Conservation (phyloP, 2,888 invertebrate genomes). For the Trissoscelio sp. region DNA sequence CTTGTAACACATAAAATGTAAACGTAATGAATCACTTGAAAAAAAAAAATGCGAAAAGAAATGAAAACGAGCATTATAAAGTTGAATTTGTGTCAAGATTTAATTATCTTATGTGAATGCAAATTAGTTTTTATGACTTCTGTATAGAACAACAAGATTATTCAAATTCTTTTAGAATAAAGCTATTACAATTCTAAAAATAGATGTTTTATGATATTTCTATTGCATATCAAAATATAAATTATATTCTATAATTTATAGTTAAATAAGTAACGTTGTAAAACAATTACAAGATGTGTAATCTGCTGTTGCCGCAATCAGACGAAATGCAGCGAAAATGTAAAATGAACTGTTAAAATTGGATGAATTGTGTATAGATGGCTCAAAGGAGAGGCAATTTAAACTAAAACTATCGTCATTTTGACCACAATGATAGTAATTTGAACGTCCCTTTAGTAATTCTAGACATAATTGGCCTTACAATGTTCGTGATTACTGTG, state of each 20-base stretch:
- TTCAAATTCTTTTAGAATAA: not conserved
- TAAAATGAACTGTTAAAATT: slow-evolving; percentile 4
- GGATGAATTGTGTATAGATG: slow-evolving; percentile 1
- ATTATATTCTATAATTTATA: not conserved
- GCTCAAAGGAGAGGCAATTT: slow-evolving; percentile 14
- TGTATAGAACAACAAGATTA: not conserved
- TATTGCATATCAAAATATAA: not conserved
- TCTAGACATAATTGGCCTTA: slow-evolving; percentile 19
- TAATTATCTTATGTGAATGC: slow-evolving; percentile 4
- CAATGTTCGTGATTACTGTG: slow-evolving; percentile 13
- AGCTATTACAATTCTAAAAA: not conserved
- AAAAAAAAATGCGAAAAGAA: not conserved
- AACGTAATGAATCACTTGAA: not conserved
- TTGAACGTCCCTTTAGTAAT: slow-evolving; percentile 14
- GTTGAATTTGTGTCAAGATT: slow-evolving; percentile 1
- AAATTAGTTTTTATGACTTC: not conserved
- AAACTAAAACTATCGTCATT: slow-evolving; percentile 28
- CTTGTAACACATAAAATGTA: no score
- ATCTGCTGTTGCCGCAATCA: no score
- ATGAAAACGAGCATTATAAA: slow-evolving; percentile 4
- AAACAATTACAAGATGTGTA: not conserved
- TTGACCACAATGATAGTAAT: slow-evolving; percentile 21
- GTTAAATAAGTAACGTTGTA: not conserved
- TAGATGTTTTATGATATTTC: not conserved
- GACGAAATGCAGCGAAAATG: not conserved